Conservation (phyloP, 1,140 invertebrate genomes). For the Phthorimaea operculella region DNA sequence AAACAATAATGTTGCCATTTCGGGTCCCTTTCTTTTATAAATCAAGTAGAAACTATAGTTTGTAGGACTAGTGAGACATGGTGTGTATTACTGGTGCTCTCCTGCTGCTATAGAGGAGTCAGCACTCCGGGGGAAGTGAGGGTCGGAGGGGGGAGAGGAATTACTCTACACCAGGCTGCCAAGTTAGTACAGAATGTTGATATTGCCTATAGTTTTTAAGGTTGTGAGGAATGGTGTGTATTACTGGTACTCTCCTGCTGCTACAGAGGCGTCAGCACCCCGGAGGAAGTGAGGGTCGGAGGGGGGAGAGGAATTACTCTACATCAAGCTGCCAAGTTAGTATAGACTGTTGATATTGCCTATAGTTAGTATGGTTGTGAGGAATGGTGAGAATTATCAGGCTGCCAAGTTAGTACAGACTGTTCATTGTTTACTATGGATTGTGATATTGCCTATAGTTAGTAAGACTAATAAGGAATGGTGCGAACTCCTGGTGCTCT, state of each 20-base stretch:
- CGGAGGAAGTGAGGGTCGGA: slow-evolving; percentile 86
- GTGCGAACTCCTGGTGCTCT: no score
- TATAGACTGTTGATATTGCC: slow-evolving; percentile 10
- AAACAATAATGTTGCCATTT: no score
- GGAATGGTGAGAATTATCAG: neutral
- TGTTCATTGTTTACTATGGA: no score
- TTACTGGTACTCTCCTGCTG: no score
- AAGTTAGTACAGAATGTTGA: slow-evolving; percentile 44
- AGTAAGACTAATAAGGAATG: no score
- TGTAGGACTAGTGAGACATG: no score
- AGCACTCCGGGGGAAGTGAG: slow-evolving; percentile 87
- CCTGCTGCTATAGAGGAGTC: slow-evolving; percentile 91
- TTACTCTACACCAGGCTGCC: slow-evolving; percentile 79
- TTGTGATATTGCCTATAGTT: no score
- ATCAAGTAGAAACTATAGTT: no score
- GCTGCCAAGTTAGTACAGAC: no score
- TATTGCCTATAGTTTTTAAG: no score
- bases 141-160: slow-evolving; percentile 81
- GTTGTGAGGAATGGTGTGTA: no score
- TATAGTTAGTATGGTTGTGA: neutral
- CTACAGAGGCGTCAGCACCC: slow-evolving; percentile 81
- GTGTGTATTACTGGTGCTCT: slow-evolving; percentile 94
- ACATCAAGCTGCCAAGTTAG: slow-evolving; percentile 75
- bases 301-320: slow-evolving; percentile 83
- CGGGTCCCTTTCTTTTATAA: no score